Conservation (phyloP, 2,888 invertebrate species). For the Napeogenes inachia region DNA sequence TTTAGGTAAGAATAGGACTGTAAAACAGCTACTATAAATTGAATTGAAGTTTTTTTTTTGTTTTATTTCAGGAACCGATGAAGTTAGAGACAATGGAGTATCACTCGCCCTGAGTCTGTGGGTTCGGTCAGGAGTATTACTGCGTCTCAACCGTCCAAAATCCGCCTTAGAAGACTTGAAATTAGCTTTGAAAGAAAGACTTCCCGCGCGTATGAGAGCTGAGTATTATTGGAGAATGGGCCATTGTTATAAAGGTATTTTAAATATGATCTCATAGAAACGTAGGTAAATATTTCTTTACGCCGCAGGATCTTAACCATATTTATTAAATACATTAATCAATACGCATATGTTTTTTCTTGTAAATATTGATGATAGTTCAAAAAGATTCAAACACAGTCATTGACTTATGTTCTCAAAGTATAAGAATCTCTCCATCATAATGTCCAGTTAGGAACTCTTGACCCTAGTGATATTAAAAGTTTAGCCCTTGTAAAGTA, state of each 20-base stretch:
- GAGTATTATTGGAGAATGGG: constrained; percentile 85
- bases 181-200: constrained; percentile 78
- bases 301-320: too few species aligned
- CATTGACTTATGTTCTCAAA: too few species aligned
- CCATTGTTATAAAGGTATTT: constrained; percentile 78
- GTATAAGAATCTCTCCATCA: not conserved
- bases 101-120: constrained; percentile 81
- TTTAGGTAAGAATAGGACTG: too few species aligned
- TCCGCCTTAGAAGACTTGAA: constrained; percentile 83
- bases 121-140: constrained; percentile 81
- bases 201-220: constrained; percentile 79
- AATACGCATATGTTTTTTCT: too few species aligned
- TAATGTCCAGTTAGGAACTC: constrained; percentile 2
- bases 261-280: not conserved
- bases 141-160: constrained; percentile 74
- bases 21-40: not conserved
- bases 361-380: too few species aligned
- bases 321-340: too few species aligned
- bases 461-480: constrained; percentile 9
- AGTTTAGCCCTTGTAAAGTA: constrained; percentile 4
- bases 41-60: not conserved
- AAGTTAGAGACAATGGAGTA: constrained; percentile 78
- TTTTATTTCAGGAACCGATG: constrained; percentile 55
- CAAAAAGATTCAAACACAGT: too few species aligned
- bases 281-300: too few species aligned